A percentile compares a stretch with the other conserved stretches of the same genome.
Evolutionary conservation across 2,888 invertebrate genomes (phyloP).

Genomic region (Clistopyga incitator): DNA sequence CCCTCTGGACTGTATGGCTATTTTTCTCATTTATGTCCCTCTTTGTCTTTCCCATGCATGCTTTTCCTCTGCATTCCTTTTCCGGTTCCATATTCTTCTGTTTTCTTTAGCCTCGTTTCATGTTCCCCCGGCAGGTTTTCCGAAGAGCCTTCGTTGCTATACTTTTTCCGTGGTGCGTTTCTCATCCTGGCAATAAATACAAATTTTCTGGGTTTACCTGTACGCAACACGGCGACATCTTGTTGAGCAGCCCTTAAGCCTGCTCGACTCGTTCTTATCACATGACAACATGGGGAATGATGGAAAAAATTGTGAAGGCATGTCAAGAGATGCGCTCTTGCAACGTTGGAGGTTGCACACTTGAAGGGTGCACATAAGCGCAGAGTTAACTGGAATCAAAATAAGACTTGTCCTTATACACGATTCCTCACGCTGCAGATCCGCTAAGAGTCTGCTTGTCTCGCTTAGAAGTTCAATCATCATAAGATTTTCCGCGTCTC

Average conservation of each 20-base stretch:
- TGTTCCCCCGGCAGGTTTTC: constrained; percentile 4
- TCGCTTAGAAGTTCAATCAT: constrained; percentile 16
- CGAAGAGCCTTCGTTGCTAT: constrained; percentile 19
- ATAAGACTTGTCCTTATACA: constrained; percentile 19
- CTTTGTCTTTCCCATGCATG: constrained; percentile 36
- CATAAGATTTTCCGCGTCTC: constrained; percentile 20
- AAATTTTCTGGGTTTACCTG: constrained; percentile 62
- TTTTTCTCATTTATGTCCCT: constrained; percentile 43
- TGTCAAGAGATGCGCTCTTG: neutral
- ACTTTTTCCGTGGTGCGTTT: constrained; percentile 51
- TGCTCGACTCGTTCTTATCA: constrained; percentile 50
- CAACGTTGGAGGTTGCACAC: neutral
- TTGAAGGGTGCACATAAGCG: neutral
- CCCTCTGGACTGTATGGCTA: constrained; percentile 45
- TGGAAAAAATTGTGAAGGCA: constrained; percentile 17
- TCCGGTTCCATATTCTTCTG: constrained; percentile 20
- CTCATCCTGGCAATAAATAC: constrained; percentile 71
- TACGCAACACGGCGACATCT: constrained; percentile 31
- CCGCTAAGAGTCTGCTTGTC: constrained; percentile 17
- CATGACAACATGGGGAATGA: constrained; percentile 34
- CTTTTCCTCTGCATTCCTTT: constrained; percentile 11
- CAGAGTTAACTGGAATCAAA: constrained; percentile 1
- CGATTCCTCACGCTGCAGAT: constrained; percentile 15
- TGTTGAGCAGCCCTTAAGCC: constrained; percentile 39
- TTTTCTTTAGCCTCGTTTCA: constrained; percentile 1